A percentile compares a stretch with the other conserved stretches of the same genome.
Conservation (phyloP, 2,888 invertebrate species). For the Pinctada fucata region DNA sequence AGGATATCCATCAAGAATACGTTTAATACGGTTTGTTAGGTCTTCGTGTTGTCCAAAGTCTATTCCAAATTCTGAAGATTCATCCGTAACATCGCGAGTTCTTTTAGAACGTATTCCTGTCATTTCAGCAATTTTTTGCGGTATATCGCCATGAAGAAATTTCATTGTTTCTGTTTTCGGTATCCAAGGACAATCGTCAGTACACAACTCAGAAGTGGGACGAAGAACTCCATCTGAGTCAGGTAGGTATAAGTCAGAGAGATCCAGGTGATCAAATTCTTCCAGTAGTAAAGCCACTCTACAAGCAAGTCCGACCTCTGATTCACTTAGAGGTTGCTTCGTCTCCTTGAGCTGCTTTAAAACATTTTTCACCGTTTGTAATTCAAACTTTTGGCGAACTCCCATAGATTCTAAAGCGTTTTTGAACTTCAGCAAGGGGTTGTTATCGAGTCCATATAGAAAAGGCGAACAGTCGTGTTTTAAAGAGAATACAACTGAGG, state of each 20-base stretch:
- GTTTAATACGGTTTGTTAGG: constrained; percentile 60
- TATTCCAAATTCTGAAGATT: constrained; percentile 37
- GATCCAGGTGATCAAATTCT: constrained; percentile 34
- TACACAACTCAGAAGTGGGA: constrained; percentile 9
- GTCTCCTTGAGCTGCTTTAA: background rate
- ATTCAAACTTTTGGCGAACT: constrained; percentile 51
- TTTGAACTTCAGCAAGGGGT: background rate
- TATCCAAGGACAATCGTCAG: constrained; percentile 18
- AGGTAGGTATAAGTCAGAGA: constrained; percentile 32
- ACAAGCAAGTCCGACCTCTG: background rate
- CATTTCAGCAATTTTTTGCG: background rate
- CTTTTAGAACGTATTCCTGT: constrained; percentile 27
- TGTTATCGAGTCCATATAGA: constrained; percentile 14
- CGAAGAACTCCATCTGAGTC: constrained; percentile 12
- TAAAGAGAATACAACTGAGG: background rate
- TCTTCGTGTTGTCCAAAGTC: constrained; percentile 68
- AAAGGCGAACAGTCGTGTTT: constrained; percentile 19
- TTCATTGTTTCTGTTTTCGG: constrained; percentile 17
- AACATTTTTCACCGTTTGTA: constrained; percentile 30
- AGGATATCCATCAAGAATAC: constrained; percentile 67
- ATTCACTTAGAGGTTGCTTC: background rate
- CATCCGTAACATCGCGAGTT: background rate
- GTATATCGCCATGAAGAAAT: constrained; percentile 16
- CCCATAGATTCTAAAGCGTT: constrained; percentile 48
- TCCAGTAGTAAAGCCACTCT: constrained; percentile 42